Evolutionary conservation across 2,113 vertebrate species (phyloP).

Genomic region (Gadus chalcogrammus): DNA sequence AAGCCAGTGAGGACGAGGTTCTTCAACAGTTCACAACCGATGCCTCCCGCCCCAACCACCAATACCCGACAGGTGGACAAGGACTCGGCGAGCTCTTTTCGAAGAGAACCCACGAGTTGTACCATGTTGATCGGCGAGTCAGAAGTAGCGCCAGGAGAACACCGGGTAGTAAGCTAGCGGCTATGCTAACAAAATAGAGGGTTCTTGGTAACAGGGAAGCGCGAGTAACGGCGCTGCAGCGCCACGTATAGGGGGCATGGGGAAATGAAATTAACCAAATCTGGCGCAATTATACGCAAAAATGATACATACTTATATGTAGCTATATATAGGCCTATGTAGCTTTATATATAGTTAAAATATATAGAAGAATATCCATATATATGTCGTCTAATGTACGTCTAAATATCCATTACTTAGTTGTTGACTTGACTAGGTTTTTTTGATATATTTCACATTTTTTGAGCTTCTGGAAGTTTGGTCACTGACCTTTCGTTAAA

Average conservation of each 20-base stretch:
- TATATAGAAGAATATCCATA: too few species aligned
- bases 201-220: not conserved
- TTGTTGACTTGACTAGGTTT: too few species aligned
- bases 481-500: too few species aligned
- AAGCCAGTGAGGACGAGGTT: slow-evolving; percentile 94
- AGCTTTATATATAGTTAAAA: too few species aligned
- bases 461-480: too few species aligned
- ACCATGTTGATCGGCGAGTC: slow-evolving; percentile 68
- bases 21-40: slow-evolving; percentile 94
- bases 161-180: slow-evolving; percentile 33
- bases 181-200: not conserved
- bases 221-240: not conserved
- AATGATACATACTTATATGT: too few species aligned
- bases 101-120: slow-evolving; percentile 79
- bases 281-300: too few species aligned
- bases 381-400: too few species aligned
- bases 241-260: not conserved
- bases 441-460: too few species aligned
- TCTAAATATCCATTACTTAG: too few species aligned
- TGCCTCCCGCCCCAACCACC: slow-evolving; percentile 92
- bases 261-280: not conserved
- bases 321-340: too few species aligned
- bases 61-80: slow-evolving; percentile 80
- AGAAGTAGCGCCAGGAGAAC: slow-evolving; percentile 29
- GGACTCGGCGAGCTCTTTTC: slow-evolving; percentile 83